Evolutionary conservation across 2,888 invertebrate species (phyloP), one percentile per base, ranked within the genome.

Genomic region (Campopleginae sp.): DNA sequence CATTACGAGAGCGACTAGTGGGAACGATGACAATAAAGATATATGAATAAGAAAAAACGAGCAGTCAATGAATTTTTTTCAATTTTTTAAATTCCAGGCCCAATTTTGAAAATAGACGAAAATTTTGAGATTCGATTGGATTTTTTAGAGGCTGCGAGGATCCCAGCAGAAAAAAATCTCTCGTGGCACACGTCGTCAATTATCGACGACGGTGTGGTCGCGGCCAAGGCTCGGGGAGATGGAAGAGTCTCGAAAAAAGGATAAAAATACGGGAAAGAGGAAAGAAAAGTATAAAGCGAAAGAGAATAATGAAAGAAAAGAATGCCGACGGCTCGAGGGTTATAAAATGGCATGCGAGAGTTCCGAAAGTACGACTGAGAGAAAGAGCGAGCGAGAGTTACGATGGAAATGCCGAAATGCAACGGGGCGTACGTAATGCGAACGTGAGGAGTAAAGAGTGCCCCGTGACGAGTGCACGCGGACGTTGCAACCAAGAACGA

Each of bases 341-440:
- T 70, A 75, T 80, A 80, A 84, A 84, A 84, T 66, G 71, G 66
- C 46, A 76, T 80, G 84, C 70, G 76, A 71, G 71, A 61, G 81
- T 42, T 76, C 31, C 51, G 58, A 65, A 54, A 38, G 17, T 75
- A 70, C 63, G 71, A 27, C 77, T 46, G 70, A 46, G 78, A 68
- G 68, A 70, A 63, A 71, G 38, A 63, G 61, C 48, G 68, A 42
- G 78, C 51, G 74, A 74, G 78, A 79, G 77, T 48, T 72, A 87
- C 79, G 85, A 86, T 83, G 85, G 82, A 88, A 83, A 85, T 78
- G 82, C 78, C 70, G 76, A 87, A 84, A 87, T 82, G 85, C 82
- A 80, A 80, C 54, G 66, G 80, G 79, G 78, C 83, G 84, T 76
- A 88, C 86, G 86, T 88, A 82, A 87, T 85, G 75, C 54, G 80